Evolutionary conservation across 2,888 invertebrate species (phyloP), one percentile per base, ranked within the genome.

Genomic region (Hydroisotoma schaefferi): DNA sequence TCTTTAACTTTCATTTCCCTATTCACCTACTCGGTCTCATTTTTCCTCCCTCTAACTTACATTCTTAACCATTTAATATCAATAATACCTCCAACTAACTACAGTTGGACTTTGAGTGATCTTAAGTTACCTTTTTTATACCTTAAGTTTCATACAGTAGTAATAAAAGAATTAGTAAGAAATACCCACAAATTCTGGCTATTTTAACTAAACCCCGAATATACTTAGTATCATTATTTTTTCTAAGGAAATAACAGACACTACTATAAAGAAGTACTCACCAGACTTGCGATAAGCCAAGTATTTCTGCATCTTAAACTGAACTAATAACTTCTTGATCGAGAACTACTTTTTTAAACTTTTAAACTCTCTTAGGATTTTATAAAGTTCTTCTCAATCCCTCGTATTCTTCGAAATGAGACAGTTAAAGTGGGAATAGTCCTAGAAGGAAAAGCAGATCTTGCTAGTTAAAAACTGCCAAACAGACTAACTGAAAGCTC

Each of bases 1-100:
- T 40, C 40, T 40, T 40, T 4, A 52, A 52, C 51, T 52, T 52
- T 52, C 51, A 52, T 52, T 52, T 52, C 51, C 51, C 51, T 52
- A 52, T 52, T 52, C 37, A 52, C 51, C 51, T 52, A 52, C 23
- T 8, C 26, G n/a, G 23, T 6, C 6, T 12, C 20, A 6, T 43
- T 43, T 43, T n/a, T 43, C 43, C 33, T 33, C 33, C 6, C 33
- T 10, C 33, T 33, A 15, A 33, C 33, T 10, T 33, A 33, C 15
- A 10, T 33, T 33, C 6, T 15, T 33, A 33, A 15, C 15, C 15
- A 33, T 10, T 10, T 33, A 33, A 33, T 10, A 33, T n/a, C n/a
- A n/a, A n/a, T n/a, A n/a, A n/a, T n/a, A n/a, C n/a, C n/a, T n/a
- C n/a, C n/a, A n/a, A n/a, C n/a, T n/a, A n/a, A n/a, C n/a, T n/a